Evolutionary conservation across 2,888 invertebrate species (phyloP), one percentile per base, ranked within the genome.

Genomic region (Agriopis leucophaearia): DNA sequence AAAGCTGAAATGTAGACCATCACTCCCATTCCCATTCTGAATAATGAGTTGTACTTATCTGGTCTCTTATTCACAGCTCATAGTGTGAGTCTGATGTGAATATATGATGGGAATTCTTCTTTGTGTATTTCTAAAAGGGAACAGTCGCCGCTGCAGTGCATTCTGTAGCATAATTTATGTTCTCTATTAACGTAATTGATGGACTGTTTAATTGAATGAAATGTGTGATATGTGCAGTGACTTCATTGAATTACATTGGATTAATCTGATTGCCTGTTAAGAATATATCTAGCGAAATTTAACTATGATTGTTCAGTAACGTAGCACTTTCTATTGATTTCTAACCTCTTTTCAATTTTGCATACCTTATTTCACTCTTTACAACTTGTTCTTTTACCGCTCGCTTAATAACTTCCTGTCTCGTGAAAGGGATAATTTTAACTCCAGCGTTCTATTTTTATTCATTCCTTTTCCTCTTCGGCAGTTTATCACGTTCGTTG

Each of bases 401-500:
- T 15, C 38, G 55, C 57, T 62, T 61, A 62, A 62, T 62, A 62
- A 67, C 54, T 59, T 67, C 54, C 66, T 57, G 50, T 61, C 47
- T 62, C 51, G 48, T 52, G 62, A 58, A 66, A 66, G 42, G 56
- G 62, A 62, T 66, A 66, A 58, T 62, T 59, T 67, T 59, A 54
- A 55, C 56, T 68, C 45, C 16, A 9, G 15, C 52, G 27, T 64
- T 61, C 60, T 64, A 64, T 60, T 64, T 68, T 51, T 51, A 38
- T 50, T 63, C 51, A 5, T 45, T 54, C 56, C 47, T 69, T 50
- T 68, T 60, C 56, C 59, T 60, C 56, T 64, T 66, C 64, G 56
- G 57, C 67, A 68, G 67, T 68, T 69, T 59, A 51, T 64, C 56
- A 64, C 48, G 51, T 57, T 61, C 56, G 12, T 44, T 27, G 27